Evolutionary conservation across 2,888 invertebrate species (phyloP).

Genomic region (Xestia xanthographa): DNA sequence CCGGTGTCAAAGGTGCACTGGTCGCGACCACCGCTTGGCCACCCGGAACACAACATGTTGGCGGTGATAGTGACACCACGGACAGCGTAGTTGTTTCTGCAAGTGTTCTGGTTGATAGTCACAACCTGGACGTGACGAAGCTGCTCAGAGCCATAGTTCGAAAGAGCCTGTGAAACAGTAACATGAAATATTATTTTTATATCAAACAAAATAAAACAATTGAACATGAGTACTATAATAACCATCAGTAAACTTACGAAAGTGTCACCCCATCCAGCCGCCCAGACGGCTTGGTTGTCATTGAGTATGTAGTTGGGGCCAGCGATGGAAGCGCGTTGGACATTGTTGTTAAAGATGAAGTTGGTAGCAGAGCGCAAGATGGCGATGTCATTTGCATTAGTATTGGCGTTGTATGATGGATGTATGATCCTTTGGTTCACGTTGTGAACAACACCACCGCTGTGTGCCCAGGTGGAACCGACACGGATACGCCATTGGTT

Average conservation of each 20-base stretch:
- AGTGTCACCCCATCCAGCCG: constrained; percentile 76
- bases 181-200: background rate
- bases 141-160: constrained; percentile 67
- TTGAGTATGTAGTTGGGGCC: constrained; percentile 71
- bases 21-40: constrained; percentile 79
- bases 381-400: constrained; percentile 69
- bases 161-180: constrained; percentile 49
- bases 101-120: constrained; percentile 69
- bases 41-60: constrained; percentile 70
- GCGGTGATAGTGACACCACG: constrained; percentile 60
- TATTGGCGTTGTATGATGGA: constrained; percentile 58
- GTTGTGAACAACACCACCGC: constrained; percentile 69
- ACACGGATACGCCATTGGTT: constrained; percentile 67
- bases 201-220: background rate
- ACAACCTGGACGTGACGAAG: constrained; percentile 75
- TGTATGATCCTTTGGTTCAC: constrained; percentile 62
- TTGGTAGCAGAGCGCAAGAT: constrained; percentile 63
- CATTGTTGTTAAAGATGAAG: constrained; percentile 60
- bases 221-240: background rate
- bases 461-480: constrained; percentile 69
- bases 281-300: constrained; percentile 74
- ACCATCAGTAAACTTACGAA: constrained; percentile 65
- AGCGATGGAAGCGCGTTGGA: constrained; percentile 69
- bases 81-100: constrained; percentile 66
- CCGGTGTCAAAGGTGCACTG: constrained; percentile 82